These are phyloP conservation scores for Ceratothoa steindachneri DNA, from an alignment of 2,888 invertebrate genomes.

Conservation along the genomic window DNA sequence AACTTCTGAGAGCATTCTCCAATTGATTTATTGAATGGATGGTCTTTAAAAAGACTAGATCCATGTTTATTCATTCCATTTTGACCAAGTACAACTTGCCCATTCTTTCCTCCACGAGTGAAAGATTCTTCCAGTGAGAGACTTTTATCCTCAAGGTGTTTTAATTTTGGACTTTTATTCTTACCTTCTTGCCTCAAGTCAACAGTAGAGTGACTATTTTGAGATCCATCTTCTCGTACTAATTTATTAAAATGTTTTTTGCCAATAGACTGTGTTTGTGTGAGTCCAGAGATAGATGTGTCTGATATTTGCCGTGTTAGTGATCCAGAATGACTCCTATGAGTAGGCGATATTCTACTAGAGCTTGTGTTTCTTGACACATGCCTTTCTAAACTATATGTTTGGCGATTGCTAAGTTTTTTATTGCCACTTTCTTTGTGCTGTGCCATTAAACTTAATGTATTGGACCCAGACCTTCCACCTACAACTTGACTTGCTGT, in stretches of 20 bases:
- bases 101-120: constrained; percentile 17
- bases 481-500: constrained; percentile 32
- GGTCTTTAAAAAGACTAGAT: constrained; percentile 15
- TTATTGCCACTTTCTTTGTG: constrained; percentile 38
- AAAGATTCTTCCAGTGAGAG: constrained; percentile 11
- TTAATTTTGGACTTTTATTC: constrained; percentile 23
- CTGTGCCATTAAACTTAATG: too few relatives aligned
- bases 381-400: constrained; percentile 22
- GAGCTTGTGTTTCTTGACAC: constrained; percentile 23
- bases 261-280: constrained; percentile 37
- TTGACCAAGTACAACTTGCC: not conserved
- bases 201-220: too few relatives aligned
- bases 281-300: constrained; percentile 25
- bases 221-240: constrained; percentile 21
- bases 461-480: too few relatives aligned
- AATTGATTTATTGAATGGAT: not conserved
- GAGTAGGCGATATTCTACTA: constrained; percentile 30
- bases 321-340: constrained; percentile 38
- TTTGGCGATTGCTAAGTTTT: constrained; percentile 34
- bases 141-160: constrained; percentile 25
- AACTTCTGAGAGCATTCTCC: not conserved
- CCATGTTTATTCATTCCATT: constrained; percentile 24
- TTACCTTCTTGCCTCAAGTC: constrained; percentile 23
- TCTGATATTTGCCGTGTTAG: constrained; percentile 28
- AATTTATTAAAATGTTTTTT: constrained; percentile 25